Percentiles rank a stretch among this genome's conserved stretches.
Evolutionary conservation across 2,797 vertebrate genomes (phyloP).

Genomic region (Silurus aristotelis): DNA sequence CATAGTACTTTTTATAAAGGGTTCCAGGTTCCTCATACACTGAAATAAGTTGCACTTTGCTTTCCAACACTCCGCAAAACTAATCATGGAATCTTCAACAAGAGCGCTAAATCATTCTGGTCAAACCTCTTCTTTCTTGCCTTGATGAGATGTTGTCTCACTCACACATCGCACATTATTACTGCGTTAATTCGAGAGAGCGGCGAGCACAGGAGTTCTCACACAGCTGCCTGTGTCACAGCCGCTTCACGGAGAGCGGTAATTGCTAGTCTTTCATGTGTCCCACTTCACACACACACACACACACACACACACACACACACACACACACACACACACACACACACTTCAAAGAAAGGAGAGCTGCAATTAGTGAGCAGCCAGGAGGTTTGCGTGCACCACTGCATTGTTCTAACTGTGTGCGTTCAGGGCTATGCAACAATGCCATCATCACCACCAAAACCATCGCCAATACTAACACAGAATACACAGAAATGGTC

Average conservation of each 20-base stretch:
- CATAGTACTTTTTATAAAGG: neutral
- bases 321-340: slow-evolving; percentile 61
- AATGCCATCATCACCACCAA: neutral
- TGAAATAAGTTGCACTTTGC: neutral
- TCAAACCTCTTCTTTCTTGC: slow-evolving; percentile 24
- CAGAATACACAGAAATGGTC: neutral
- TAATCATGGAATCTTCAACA: slow-evolving; percentile 42
- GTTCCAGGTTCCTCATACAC: neutral
- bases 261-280: slow-evolving; percentile 82
- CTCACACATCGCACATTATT: slow-evolving; percentile 49
- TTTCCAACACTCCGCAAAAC: neutral
- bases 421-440: neutral
- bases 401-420: slow-evolving; percentile 43
- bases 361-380: slow-evolving; percentile 78
- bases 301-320: slow-evolving; percentile 64
- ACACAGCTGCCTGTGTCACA: slow-evolving; percentile 77
- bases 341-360: slow-evolving; percentile 71
- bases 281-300: slow-evolving; percentile 73
- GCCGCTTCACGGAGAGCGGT: slow-evolving; percentile 79
- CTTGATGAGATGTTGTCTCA: slow-evolving; percentile 56
- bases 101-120: slow-evolving; percentile 26
- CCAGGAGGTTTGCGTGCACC: slow-evolving; percentile 73
- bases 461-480: neutral
- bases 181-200: slow-evolving; percentile 52
- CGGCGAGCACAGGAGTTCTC: slow-evolving; percentile 61